These are phyloP conservation scores for Cheilosia soror DNA, from an alignment of 2,888 invertebrate species.

Conservation along the genomic window DNA sequence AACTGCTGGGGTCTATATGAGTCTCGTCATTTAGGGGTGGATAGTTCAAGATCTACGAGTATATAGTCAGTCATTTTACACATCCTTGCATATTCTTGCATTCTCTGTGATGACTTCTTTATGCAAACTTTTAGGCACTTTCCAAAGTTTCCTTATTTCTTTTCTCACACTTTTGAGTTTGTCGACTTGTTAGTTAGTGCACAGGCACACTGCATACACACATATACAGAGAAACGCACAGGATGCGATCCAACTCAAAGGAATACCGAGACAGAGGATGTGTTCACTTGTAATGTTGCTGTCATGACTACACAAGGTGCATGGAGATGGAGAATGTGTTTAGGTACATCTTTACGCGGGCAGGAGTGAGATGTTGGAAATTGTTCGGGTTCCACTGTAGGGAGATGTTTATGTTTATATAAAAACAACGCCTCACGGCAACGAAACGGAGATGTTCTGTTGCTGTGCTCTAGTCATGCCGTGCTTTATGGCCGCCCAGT, in stretches of 20 bases:
- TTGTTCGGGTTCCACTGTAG: conserved; percentile 10
- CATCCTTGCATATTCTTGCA: conserved; percentile 60
- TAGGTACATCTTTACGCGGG: neutral
- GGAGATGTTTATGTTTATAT: conserved; percentile 54
- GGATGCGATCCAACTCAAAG: conserved; percentile 39
- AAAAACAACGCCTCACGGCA: conserved; percentile 58
- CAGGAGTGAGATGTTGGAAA: conserved; percentile 17
- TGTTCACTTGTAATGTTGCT: conserved; percentile 48
- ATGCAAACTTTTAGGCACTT: conserved; percentile 72
- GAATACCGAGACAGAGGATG: conserved; percentile 9
- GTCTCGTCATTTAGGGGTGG: conserved; percentile 21
- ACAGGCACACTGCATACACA: conserved; percentile 12
- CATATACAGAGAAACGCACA: neutral
- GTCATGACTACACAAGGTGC: conserved; percentile 45
- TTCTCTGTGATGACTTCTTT: conserved; percentile 69
- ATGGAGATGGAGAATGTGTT: conserved; percentile 39
- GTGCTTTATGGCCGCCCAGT: conserved; percentile 54
- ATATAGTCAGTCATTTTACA: conserved; percentile 70
- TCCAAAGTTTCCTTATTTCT: conserved; percentile 29
- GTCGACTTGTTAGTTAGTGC: conserved; percentile 46
- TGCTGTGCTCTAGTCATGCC: conserved; percentile 1
- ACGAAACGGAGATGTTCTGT: conserved; percentile 14
- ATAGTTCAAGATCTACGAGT: conserved; percentile 49
- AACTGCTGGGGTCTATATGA: neutral
- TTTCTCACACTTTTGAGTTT: conserved; percentile 39